A percentile compares a stretch with the other conserved stretches of the same genome.
phyloP scores from a whole-genome alignment of 2,888 invertebrate species.

The Sarcophaga caerulescens region DNA sequence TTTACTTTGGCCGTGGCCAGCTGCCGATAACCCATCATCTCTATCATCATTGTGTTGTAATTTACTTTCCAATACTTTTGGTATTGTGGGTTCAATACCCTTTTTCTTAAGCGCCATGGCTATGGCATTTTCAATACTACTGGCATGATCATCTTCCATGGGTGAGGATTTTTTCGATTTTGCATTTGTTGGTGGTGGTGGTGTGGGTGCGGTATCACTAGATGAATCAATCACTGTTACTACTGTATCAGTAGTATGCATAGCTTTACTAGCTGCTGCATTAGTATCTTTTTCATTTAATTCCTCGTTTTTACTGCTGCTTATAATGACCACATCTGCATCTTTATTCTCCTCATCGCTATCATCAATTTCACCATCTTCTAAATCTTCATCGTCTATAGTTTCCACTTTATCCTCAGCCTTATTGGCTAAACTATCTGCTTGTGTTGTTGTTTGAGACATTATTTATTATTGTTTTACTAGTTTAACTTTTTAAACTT shows the following conservation, averaged over 20 bases:
- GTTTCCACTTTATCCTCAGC: constrained; percentile 27
- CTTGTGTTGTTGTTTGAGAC: constrained; percentile 54
- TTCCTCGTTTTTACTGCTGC: constrained; percentile 6
- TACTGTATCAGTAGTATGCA: constrained; percentile 27
- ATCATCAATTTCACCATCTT: constrained; percentile 93
- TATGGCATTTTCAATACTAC: constrained; percentile 89
- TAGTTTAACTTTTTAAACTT: neutral
- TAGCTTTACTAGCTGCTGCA: neutral
- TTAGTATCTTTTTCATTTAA: constrained; percentile 35
- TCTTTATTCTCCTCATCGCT: constrained; percentile 81
- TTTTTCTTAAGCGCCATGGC: constrained; percentile 88
- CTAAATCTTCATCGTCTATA: constrained; percentile 84
- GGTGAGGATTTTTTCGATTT: constrained; percentile 82
- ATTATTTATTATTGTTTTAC: constrained; percentile 44
- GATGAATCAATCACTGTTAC: constrained; percentile 38
- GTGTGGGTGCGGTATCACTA: constrained; percentile 47
- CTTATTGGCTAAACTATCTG: constrained; percentile 19
- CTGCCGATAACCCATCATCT: constrained; percentile 79
- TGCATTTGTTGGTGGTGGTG: constrained; percentile 29
- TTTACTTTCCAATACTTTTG: constrained; percentile 81
- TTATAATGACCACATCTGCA: constrained; percentile 38
- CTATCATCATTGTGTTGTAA: constrained; percentile 82
- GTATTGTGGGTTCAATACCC: constrained; percentile 81
- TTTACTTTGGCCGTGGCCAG: constrained; percentile 72
- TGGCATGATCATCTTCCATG: constrained; percentile 88